Percentiles rank a stretch among this genome's conserved stretches.
phyloP scores from a whole-genome alignment of 2,797 vertebrate genomes.

The Bovichtus variegatus region DNA sequence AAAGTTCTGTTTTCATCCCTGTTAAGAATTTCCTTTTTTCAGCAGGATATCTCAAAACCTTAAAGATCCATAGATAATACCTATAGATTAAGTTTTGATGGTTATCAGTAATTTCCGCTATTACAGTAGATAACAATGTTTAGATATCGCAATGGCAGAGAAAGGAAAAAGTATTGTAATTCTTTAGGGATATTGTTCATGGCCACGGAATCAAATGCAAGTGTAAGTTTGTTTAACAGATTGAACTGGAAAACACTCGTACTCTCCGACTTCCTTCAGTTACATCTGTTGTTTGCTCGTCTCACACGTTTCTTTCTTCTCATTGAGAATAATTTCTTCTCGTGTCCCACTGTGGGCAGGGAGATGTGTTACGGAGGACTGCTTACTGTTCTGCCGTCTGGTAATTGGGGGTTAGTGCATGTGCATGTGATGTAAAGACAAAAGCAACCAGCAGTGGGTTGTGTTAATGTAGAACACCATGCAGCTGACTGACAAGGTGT shows the following conservation, averaged over 20 bases:
- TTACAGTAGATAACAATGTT: not conserved
- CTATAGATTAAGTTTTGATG: not conserved
- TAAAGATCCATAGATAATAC: not conserved
- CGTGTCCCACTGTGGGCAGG: slow-evolving; percentile 18
- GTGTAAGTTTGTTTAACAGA: not conserved
- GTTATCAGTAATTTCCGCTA: not conserved
- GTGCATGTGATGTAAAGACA: slow-evolving; percentile 28
- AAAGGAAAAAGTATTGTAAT: not conserved
- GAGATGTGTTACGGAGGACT: slow-evolving; percentile 27
- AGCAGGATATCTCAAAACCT: slow-evolving; percentile 1
- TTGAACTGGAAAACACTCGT: not conserved
- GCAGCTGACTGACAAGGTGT: slow-evolving; percentile 51
- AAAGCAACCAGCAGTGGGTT: slow-evolving; percentile 32
- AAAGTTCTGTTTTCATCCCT: not conserved
- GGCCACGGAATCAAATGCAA: not conserved
- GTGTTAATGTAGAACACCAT: slow-evolving; percentile 16
- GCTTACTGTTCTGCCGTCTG: slow-evolving; percentile 44
- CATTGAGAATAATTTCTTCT: slow-evolving; percentile 14
- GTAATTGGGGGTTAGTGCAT: slow-evolving; percentile 49
- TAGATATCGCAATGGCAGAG: not conserved
- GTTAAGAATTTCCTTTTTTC: not conserved
- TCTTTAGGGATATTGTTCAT: not conserved
- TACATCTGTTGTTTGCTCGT: slow-evolving; percentile 9
- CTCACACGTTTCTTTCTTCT: slow-evolving; percentile 24
- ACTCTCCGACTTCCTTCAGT: not conserved